Evolutionary conservation across 2,113 vertebrate genomes (phyloP).

Genomic region (Gopherus flavomarginatus): DNA sequence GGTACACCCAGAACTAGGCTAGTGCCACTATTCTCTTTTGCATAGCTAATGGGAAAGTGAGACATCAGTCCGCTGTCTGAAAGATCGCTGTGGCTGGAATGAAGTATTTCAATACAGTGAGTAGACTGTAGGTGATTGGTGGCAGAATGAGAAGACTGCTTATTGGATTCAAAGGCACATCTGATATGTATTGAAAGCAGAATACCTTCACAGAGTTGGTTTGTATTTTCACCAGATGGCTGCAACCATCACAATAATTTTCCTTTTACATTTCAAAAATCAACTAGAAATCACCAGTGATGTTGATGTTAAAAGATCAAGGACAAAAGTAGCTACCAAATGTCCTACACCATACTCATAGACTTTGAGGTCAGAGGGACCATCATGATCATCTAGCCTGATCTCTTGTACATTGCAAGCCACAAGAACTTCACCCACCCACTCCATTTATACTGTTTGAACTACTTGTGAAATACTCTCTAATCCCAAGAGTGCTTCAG

Average conservation of each 20-base stretch:
- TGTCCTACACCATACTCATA: neutral
- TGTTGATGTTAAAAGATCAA: neutral
- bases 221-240: neutral
- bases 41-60: neutral
- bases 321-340: neutral
- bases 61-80: neutral
- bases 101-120: neutral
- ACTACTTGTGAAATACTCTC: neutral
- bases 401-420: too few species aligned
- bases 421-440: too few species aligned
- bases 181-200: neutral
- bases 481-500: neutral
- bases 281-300: neutral
- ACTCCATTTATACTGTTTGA: neutral
- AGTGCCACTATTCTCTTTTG: neutral
- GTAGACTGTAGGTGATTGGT: neutral
- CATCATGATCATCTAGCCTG: too few species aligned
- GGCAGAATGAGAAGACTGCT: neutral
- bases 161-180: neutral
- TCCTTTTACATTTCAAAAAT: neutral
- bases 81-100: neutral
- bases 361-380: too few species aligned
- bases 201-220: neutral
- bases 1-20: rapidly evolving
- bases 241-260: neutral